phyloP scores from a whole-genome alignment of 2,113 vertebrate genomes.

The Danionella cerebrum region DNA sequence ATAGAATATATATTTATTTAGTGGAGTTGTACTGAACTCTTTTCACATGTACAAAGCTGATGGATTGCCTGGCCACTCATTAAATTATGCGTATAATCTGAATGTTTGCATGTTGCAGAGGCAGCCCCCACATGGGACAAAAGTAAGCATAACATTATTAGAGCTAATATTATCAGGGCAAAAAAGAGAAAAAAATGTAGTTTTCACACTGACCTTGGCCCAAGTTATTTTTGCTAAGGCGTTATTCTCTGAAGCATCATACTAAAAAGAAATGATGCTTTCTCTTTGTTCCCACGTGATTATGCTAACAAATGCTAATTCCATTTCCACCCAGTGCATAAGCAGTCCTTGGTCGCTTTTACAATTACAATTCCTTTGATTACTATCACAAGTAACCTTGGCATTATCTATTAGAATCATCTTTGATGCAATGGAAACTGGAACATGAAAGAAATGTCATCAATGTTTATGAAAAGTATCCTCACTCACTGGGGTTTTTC shows the following conservation, averaged over 20 bases:
- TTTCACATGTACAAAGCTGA: too few species aligned
- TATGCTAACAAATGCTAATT: conserved; percentile 40
- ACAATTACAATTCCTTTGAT: conserved; percentile 38
- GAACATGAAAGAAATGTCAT: conserved; percentile 37
- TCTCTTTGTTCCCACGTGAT: conserved; percentile 28
- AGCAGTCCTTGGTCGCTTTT: conserved; percentile 21
- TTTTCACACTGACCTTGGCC: conserved; percentile 12
- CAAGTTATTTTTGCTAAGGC: conserved; percentile 16
- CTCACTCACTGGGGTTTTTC: conserved; percentile 24
- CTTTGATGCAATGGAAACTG: conserved; percentile 37
- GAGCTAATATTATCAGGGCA: background rate
- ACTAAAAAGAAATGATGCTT: conserved; percentile 12
- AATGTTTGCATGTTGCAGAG: background rate
- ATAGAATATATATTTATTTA: too few species aligned
- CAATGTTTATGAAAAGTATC: conserved; percentile 24
- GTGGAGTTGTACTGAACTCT: too few species aligned
- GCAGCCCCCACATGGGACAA: background rate
- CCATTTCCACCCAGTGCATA: conserved; percentile 25
- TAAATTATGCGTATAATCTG: too few species aligned
- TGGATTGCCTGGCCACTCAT: too few species aligned
- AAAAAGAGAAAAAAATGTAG: background rate
- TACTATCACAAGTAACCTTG: conserved; percentile 38
- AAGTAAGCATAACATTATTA: background rate
- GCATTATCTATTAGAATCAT: conserved; percentile 40
- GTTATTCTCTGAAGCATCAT: background rate